Conservation (phyloP, 2,797 vertebrate genomes). For the Brachymystax lenok region DNA sequence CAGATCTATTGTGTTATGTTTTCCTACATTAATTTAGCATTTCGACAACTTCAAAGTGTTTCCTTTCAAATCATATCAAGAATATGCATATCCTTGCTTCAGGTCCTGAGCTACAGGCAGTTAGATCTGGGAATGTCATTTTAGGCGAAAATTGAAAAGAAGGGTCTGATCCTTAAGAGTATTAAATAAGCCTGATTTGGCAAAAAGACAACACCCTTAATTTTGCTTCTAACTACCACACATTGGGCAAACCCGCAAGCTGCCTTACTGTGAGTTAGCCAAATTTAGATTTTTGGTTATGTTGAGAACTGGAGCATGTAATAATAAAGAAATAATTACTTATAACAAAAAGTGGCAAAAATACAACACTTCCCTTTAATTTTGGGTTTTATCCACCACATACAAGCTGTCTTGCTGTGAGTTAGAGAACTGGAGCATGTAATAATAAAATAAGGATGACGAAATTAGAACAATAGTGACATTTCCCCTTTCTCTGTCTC, state of each 20-base stretch:
- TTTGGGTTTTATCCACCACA: slow-evolving; percentile 38
- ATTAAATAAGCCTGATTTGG: slow-evolving; percentile 50
- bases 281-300: slow-evolving; percentile 40
- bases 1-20: too few relatives aligned
- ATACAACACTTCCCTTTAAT: slow-evolving; percentile 20
- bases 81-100: too few relatives aligned
- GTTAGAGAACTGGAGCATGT: slow-evolving; percentile 36
- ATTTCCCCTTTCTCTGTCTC: slow-evolving; percentile 1
- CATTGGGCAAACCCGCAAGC: slow-evolving; percentile 9
- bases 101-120: too few relatives aligned
- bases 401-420: slow-evolving; percentile 28
- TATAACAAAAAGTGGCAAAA: slow-evolving; percentile 35
- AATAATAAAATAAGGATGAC: not conserved
- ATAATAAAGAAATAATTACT: too few relatives aligned
- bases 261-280: slow-evolving; percentile 41
- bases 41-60: too few relatives aligned
- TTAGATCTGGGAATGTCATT: too few relatives aligned
- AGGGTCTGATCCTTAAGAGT: not conserved
- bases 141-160: too few relatives aligned
- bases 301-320: slow-evolving; percentile 30
- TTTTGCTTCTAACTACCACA: slow-evolving; percentile 35
- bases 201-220: slow-evolving; percentile 31
- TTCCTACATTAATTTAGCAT: too few relatives aligned
- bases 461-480: slow-evolving; percentile 26
- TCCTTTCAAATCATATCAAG: too few relatives aligned